These are phyloP conservation scores for Philotrypesis tridentata DNA, from an alignment of 1,140 invertebrate species.

Conservation along the genomic window DNA sequence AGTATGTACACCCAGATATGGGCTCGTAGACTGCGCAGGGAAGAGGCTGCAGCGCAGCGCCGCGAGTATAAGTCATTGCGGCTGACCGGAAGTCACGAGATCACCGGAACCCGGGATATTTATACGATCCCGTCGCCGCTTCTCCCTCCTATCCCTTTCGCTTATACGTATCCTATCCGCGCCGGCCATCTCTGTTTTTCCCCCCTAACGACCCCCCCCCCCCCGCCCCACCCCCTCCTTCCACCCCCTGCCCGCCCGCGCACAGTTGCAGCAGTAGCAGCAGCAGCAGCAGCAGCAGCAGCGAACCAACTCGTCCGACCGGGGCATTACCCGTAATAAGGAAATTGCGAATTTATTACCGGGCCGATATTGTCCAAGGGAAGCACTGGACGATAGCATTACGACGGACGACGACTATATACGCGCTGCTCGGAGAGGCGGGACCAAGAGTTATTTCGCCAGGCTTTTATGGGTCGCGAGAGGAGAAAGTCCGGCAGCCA, in stretches of 20 bases:
- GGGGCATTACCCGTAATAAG: conserved; percentile 74
- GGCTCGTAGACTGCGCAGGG: too few relatives aligned
- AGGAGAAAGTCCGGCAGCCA: conserved; percentile 58
- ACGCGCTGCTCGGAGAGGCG: conserved; percentile 2
- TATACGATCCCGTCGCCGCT: conserved; percentile 66
- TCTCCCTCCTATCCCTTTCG: conserved; percentile 12
- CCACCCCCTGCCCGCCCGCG: too few relatives aligned
- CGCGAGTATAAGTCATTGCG: conserved; percentile 65
- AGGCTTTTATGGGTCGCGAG: conserved; percentile 58
- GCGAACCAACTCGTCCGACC: conserved; percentile 60
- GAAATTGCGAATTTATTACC: conserved; percentile 75
- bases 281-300: too few relatives aligned
- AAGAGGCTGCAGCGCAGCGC: background rate
- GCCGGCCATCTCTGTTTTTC: conserved; percentile 1
- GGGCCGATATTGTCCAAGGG: conserved; percentile 62
- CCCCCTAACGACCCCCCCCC: background rate
- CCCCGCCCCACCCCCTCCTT: too few relatives aligned
- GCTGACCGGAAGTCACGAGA: conserved; percentile 70
- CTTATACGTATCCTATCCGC: background rate
- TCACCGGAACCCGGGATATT: conserved; percentile 74
- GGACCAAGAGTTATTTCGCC: conserved; percentile 60
- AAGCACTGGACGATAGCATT: conserved; percentile 15
- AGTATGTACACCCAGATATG: too few relatives aligned
- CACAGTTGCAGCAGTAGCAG: too few relatives aligned
- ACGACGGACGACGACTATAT: background rate